These are phyloP conservation scores for Graphium colonna DNA, from an alignment of 2,888 invertebrate genomes.

Conservation along the genomic window DNA sequence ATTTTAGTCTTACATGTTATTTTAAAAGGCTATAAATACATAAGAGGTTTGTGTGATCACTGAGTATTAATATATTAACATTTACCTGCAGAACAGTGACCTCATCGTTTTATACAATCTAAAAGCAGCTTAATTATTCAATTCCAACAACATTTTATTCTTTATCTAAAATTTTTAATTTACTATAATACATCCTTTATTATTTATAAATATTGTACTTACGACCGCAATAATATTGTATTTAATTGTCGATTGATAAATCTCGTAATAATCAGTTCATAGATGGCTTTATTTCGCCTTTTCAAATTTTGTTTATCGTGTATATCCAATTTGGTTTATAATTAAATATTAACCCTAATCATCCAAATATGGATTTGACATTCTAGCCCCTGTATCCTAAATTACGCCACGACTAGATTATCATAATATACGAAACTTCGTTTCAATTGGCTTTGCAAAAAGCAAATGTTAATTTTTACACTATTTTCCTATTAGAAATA, in stretches of 20 bases:
- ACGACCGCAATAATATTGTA: constrained; percentile 1
- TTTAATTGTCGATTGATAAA: constrained; percentile 2
- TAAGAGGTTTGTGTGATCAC: no score
- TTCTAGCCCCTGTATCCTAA: constrained; percentile 38
- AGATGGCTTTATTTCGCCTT: constrained; percentile 10
- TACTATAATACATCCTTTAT: constrained; percentile 15
- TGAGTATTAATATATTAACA: no score
- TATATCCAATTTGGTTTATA: not conserved
- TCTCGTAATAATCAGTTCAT: constrained; percentile 17
- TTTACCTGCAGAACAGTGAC: constrained; percentile 14
- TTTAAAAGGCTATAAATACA: no score
- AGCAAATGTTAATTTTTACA: constrained; percentile 21
- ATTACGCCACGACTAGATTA: constrained; percentile 32
- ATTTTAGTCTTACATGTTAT: no score
- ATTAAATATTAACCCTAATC: constrained; percentile 3
- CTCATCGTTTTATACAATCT: no score
- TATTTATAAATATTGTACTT: not conserved
- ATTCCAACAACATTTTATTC: constrained; percentile 48
- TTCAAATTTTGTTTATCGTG: not conserved
- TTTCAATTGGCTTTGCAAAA: constrained; percentile 22
- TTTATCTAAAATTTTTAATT: constrained; percentile 19
- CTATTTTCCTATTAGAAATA: not conserved
- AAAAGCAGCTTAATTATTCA: constrained; percentile 36
- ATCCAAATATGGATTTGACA: constrained; percentile 28
- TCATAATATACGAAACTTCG: constrained; percentile 24